Percentiles rank a stretch among this genome's conserved stretches.
Conservation (phyloP, 1,140 invertebrate species). For the Aphaenogaster rudis region DNA sequence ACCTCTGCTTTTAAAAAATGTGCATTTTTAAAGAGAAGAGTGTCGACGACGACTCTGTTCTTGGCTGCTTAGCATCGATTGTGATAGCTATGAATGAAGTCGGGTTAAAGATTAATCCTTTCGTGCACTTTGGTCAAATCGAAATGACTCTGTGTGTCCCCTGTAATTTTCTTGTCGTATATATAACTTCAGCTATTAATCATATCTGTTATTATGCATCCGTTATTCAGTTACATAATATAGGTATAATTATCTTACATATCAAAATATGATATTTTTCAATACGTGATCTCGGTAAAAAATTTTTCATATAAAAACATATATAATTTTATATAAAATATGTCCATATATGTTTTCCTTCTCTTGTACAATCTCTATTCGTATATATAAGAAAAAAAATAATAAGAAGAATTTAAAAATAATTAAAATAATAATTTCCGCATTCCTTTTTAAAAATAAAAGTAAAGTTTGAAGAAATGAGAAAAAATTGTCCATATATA, state of each 20-base stretch:
- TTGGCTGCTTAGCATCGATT: slow-evolving; percentile 2
- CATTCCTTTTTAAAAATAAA: no score
- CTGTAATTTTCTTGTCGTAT: slow-evolving; percentile 1
- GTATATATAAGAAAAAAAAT: no score
- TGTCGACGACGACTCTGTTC: not conserved
- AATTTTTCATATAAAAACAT: no score
- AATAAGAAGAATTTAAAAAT: no score
- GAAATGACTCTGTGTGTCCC: not conserved
- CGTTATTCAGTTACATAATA: not conserved
- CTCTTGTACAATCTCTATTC: no score
- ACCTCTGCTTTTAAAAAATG: not conserved
- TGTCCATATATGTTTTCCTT: no score
- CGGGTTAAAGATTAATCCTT: not conserved
- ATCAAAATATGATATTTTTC: not conserved
- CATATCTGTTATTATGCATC: not conserved
- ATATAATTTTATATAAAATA: no score
- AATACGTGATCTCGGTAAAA: not conserved
- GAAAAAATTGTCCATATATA: no score
- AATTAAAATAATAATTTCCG: no score
- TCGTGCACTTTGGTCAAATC: not conserved
- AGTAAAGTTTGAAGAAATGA: no score
- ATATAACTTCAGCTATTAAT: not conserved
- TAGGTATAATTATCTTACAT: not conserved
- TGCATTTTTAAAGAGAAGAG: not conserved
- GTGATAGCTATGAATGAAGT: not conserved